Percentiles rank a stretch among this genome's conserved stretches.
phyloP scores from a whole-genome alignment of 2,888 invertebrate genomes.

The Dicyrtomina minuta region DNA sequence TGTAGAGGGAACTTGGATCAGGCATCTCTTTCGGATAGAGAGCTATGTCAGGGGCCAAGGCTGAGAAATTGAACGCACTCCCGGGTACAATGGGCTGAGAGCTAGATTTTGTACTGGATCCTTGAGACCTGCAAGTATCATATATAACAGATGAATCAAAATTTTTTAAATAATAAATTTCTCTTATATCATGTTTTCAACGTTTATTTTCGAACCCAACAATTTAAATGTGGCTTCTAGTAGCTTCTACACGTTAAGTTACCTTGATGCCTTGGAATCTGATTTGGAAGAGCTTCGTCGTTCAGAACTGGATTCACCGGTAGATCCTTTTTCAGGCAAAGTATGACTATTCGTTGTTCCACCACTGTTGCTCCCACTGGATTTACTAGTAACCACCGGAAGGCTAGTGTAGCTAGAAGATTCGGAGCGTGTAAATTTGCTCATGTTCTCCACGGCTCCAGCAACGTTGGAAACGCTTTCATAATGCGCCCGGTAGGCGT shows the following conservation, averaged over 20 bases:
- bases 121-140: slow-evolving; percentile 19
- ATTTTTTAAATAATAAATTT: slow-evolving; percentile 5
- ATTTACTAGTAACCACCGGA: slow-evolving; percentile 15
- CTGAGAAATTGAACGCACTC: slow-evolving; percentile 76
- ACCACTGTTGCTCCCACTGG: neutral
- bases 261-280: slow-evolving; percentile 41
- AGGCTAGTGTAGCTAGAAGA: slow-evolving; percentile 23
- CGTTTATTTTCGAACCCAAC: neutral
- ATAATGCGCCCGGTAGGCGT: slow-evolving; percentile 47
- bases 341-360: slow-evolving; percentile 17
- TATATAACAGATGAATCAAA: neutral
- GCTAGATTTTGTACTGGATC: slow-evolving; percentile 22
- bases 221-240: slow-evolving; percentile 2
- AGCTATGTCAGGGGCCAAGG: slow-evolving; percentile 46
- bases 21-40: slow-evolving; percentile 52
- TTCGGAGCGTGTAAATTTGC: slow-evolving; percentile 47
- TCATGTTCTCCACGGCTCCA: slow-evolving; percentile 42
- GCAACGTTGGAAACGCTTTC: slow-evolving; percentile 40
- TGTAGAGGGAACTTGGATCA: slow-evolving; percentile 42
- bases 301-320: slow-evolving; percentile 5
- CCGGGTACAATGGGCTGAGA: slow-evolving; percentile 65
- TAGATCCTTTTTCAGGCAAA: slow-evolving; percentile 9
- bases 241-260: neutral
- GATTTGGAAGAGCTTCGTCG: slow-evolving; percentile 33
- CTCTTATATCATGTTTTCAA: neutral